phyloP scores from a whole-genome alignment of 2,797 vertebrate genomes.

The Allobates femoralis region DNA sequence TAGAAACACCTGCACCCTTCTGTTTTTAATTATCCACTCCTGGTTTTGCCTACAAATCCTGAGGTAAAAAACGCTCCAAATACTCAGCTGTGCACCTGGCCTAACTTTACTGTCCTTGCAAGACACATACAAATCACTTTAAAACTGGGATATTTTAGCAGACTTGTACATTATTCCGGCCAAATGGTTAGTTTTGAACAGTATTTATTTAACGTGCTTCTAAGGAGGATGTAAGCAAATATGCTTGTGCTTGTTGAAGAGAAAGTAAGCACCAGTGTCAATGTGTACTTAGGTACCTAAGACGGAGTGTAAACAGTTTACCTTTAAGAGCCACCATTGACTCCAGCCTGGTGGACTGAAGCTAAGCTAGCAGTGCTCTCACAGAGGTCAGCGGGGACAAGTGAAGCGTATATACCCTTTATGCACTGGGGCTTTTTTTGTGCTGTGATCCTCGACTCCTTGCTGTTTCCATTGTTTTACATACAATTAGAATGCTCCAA shows the following conservation, averaged over 20 bases:
- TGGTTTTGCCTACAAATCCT: too few species aligned
- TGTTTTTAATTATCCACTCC: too few species aligned
- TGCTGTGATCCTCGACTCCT: conserved; percentile 30
- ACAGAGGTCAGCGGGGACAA: conserved; percentile 56
- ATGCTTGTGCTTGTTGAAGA: neutral
- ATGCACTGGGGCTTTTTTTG: conserved; percentile 28
- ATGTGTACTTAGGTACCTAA: neutral
- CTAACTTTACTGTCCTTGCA: neutral
- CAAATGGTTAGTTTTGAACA: neutral
- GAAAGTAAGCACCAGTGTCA: neutral
- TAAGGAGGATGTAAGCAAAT: neutral
- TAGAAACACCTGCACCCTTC: too few species aligned
- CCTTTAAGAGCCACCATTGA: neutral
- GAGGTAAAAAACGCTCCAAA: too few species aligned
- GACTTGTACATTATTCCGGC: neutral
- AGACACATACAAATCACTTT: neutral
- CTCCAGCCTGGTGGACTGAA: neutral
- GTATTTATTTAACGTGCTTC: neutral
- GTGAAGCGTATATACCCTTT: conserved; percentile 57
- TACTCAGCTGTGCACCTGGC: too few species aligned
- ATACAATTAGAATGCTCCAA: conserved; percentile 40
- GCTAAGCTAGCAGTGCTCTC: conserved; percentile 27
- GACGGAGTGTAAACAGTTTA: conserved; percentile 30
- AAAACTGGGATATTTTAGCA: too few species aligned
- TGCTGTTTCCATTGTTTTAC: conserved; percentile 52